These are phyloP conservation scores for Papilio machaon DNA, from an alignment of 1,140 invertebrate species.

Conservation along the genomic window DNA sequence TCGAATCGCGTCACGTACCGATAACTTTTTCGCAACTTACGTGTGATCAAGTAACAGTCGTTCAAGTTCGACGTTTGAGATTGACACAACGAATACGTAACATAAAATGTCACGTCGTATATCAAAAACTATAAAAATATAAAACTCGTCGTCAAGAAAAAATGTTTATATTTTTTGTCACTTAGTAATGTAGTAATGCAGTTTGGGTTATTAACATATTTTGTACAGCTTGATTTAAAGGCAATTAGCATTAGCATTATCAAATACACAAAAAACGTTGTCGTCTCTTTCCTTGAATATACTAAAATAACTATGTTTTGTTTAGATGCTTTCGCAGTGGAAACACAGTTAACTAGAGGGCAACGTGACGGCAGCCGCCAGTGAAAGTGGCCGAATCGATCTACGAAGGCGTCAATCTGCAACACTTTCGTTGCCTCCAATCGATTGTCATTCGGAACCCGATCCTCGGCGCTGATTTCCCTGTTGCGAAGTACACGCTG, in stretches of 20 bases:
- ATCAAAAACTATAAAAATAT: no score
- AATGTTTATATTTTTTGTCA: no score
- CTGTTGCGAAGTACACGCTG: slow-evolving; percentile 3
- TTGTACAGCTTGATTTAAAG: no score
- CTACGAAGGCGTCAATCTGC: slow-evolving; percentile 60
- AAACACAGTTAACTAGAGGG: not conserved
- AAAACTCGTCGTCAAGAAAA: no score
- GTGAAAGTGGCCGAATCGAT: slow-evolving; percentile 68
- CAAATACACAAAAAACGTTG: no score
- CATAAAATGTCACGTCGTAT: no score
- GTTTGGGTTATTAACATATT: no score
- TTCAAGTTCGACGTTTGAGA: not conserved
- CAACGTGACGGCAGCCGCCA: slow-evolving; percentile 51
- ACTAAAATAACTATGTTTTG: not conserved
- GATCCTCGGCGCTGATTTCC: slow-evolving; percentile 60
- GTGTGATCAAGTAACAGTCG: slow-evolving; percentile 2
- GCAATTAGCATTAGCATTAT: no score
- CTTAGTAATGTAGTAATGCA: no score
- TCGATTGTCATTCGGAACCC: slow-evolving; percentile 64
- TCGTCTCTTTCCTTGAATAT: no score
- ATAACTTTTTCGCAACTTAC: slow-evolving; percentile 16
- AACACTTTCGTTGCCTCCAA: slow-evolving; percentile 69
- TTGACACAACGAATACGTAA: not conserved
- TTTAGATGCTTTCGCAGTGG: not conserved
- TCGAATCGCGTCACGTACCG: slow-evolving; percentile 13